Conservation (phyloP, 2,888 invertebrate genomes). For the Agelastica alni region DNA sequence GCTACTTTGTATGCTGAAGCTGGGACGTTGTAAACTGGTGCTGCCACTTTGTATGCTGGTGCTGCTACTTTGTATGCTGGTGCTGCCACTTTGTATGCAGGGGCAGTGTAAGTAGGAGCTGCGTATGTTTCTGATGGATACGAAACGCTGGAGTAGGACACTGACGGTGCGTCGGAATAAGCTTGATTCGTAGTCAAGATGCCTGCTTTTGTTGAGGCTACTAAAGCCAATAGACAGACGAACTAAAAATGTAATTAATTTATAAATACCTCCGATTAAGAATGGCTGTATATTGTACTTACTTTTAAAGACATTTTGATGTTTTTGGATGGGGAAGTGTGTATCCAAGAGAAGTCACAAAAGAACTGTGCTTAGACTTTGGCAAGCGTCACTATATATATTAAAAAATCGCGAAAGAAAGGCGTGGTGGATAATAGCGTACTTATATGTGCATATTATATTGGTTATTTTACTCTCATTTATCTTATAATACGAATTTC, state of each 20-base stretch:
- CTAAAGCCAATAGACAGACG: background rate
- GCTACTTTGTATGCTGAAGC: no score
- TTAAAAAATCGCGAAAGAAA: no score
- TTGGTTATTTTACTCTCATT: background rate
- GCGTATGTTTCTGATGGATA: no score
- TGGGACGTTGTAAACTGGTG: slow-evolving; percentile 14
- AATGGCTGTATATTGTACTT: no score
- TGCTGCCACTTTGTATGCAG: background rate
- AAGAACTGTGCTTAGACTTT: no score
- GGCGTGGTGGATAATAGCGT: background rate
- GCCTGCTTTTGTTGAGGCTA: background rate
- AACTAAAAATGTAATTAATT: background rate
- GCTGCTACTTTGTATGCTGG: background rate
- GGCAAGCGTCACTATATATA: no score
- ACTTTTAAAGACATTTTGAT: background rate
- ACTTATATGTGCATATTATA: no score
- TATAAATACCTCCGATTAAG: no score
- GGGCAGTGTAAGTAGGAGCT: background rate
- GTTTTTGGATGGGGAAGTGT: no score
- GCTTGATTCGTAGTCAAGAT: background rate
- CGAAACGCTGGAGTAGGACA: background rate
- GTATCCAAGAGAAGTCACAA: no score
- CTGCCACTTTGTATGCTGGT: background rate
- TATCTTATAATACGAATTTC: background rate
- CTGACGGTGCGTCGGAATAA: background rate